A percentile compares a stretch with the other conserved stretches of the same genome.
Conservation (phyloP, 2,113 vertebrate genomes). For the Romanogobio albipinnatus region DNA sequence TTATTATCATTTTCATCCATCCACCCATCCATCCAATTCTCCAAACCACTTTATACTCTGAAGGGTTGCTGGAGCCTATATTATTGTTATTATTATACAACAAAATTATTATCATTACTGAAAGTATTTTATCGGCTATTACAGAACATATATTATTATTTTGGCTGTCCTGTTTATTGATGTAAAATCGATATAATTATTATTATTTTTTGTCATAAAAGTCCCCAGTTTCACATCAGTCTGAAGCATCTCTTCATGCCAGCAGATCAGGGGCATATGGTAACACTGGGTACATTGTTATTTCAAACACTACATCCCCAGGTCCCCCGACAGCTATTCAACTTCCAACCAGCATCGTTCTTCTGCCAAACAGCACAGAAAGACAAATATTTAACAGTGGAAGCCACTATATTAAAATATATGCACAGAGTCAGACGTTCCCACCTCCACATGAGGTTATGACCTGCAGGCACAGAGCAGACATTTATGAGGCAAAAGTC, state of each 20-base stretch:
- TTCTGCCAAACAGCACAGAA: constrained; percentile 31
- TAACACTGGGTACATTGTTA: constrained; percentile 11
- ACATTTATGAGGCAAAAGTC: constrained; percentile 43
- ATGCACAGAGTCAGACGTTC: constrained; percentile 24
- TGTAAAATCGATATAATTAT: neutral
- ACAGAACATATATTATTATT: neutral
- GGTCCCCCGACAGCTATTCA: neutral
- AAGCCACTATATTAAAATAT: constrained; percentile 40
- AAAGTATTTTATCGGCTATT: neutral
- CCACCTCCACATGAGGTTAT: constrained; percentile 22
- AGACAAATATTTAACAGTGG: constrained; percentile 52
- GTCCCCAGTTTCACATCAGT: constrained; percentile 43
- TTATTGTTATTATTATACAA: neutral
- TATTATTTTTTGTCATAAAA: neutral
- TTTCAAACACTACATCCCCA: constrained; percentile 16
- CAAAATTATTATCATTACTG: neutral
- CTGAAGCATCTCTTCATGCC: constrained; percentile 11
- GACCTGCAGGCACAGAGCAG: constrained; percentile 35
- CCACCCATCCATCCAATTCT: too few relatives aligned
- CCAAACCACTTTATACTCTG: neutral
- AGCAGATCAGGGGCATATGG: neutral
- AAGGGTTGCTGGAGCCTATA: neutral
- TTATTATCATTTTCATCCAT: too few relatives aligned
- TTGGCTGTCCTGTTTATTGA: neutral
- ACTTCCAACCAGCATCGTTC: neutral